Evolutionary conservation across 2,113 vertebrate genomes (phyloP).

Genomic region (Myodes glareolus): DNA sequence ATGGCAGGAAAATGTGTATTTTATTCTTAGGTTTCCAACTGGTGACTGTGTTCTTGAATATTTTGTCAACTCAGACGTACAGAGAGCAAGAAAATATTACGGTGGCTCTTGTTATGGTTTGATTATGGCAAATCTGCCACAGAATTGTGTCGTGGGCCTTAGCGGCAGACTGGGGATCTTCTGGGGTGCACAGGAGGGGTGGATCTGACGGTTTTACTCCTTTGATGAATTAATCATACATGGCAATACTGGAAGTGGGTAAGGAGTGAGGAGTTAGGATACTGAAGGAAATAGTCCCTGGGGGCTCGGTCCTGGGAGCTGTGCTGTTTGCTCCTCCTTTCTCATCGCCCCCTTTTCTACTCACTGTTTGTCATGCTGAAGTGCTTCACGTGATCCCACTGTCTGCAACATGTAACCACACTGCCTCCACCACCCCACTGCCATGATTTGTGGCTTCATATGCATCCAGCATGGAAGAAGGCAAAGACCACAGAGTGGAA

Average conservation of each 20-base stretch:
- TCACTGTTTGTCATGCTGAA: too few species aligned
- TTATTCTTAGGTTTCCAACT: background rate
- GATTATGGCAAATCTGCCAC: background rate
- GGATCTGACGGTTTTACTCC: background rate
- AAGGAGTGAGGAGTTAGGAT: background rate
- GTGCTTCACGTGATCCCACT: background rate
- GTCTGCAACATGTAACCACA: background rate
- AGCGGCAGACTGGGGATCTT: background rate
- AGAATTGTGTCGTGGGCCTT: background rate
- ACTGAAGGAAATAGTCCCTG: background rate
- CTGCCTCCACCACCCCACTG: background rate
- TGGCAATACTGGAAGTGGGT: background rate
- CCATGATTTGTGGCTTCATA: too few species aligned
- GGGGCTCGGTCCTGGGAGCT: background rate
- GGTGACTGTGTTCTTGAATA: background rate
- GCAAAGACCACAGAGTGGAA: rapidly evolving
- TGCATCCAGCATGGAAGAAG: background rate
- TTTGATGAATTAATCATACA: background rate
- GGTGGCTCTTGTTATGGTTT: background rate
- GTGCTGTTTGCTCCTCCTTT: background rate
- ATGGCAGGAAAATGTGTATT: background rate
- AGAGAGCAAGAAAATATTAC: background rate
- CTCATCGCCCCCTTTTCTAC: background rate
- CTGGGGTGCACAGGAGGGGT: background rate
- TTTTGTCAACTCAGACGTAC: background rate